Percentiles rank a stretch among this genome's conserved stretches.
These are phyloP conservation scores for Trididemnum nubilum DNA, from an alignment of 23 tunicate species.

Conservation along the genomic window DNA sequence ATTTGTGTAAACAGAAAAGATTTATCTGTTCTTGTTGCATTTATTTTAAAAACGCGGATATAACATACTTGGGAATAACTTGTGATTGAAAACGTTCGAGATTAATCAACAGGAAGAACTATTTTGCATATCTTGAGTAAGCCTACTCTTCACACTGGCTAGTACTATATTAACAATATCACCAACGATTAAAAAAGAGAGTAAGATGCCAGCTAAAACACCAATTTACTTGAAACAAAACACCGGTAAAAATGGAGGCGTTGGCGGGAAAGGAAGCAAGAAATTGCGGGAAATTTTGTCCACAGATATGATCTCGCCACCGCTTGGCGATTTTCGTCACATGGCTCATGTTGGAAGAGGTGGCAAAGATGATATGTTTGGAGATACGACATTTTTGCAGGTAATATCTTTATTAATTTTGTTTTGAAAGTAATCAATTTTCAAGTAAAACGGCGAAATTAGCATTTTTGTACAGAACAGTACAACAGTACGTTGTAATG, in stretches of 20 bases:
- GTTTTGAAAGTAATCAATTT: neutral
- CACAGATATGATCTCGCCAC: conserved; percentile 91
- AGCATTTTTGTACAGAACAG: too few species aligned
- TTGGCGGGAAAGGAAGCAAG: conserved; percentile 50
- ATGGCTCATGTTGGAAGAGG: conserved; percentile 91
- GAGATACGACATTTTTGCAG: conserved; percentile 83
- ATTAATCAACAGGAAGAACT: too few species aligned
- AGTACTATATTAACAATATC: conserved; percentile 42
- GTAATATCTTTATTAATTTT: conserved; percentile 18
- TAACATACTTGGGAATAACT: too few species aligned
- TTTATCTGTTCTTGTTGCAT: too few species aligned
- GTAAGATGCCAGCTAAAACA: conserved; percentile 78
- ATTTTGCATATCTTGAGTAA: too few species aligned
- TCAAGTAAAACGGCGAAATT: too few species aligned
- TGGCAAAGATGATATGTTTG: conserved; percentile 74
- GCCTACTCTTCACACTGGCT: conserved; percentile 48
- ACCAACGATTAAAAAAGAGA: conserved; percentile 28
- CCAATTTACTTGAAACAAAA: conserved; percentile 78
- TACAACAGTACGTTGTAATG: too few species aligned
- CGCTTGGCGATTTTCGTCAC: conserved; percentile 91
- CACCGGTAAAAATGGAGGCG: conserved; percentile 62
- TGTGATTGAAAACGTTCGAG: too few species aligned
- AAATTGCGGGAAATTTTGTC: conserved; percentile 62
- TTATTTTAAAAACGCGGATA: too few species aligned
- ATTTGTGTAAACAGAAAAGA: too few species aligned